Conservation (phyloP, 2,113 vertebrate genomes). For the Baryphthengus martii region DNA sequence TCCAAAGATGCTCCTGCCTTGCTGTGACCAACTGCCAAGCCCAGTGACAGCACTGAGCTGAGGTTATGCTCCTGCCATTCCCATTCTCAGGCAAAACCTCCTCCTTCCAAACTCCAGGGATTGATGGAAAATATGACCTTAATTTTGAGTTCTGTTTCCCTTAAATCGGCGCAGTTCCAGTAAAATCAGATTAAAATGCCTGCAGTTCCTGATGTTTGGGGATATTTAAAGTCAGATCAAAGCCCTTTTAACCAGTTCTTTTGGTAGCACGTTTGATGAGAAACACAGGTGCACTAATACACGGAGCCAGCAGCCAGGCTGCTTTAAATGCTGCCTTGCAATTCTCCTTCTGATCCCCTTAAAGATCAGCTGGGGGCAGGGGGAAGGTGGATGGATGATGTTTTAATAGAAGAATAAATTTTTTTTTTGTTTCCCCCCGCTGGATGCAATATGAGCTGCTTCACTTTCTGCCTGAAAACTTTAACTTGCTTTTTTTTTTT, state of each 20-base stretch:
- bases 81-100: background rate
- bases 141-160: constrained; percentile 63
- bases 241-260: constrained; percentile 56
- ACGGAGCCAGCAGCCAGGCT: constrained; percentile 1
- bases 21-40: background rate
- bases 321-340: constrained; percentile 55
- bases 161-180: constrained; percentile 55
- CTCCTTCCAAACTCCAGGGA: background rate
- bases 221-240: constrained; percentile 73
- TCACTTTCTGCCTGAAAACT: constrained; percentile 23
- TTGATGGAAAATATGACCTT: constrained; percentile 53
- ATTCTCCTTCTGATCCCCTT: constrained; percentile 49
- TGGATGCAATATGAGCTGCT: constrained; percentile 30
- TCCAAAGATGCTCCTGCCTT: background rate
- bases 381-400: background rate
- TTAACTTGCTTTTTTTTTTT: background rate
- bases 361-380: constrained; percentile 28
- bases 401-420: constrained; percentile 3
- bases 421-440: background rate
- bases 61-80: background rate
- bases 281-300: constrained; percentile 69
- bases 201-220: constrained; percentile 65
- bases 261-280: constrained; percentile 70
- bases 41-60: background rate
- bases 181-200: constrained; percentile 74